These are phyloP conservation scores for Ornithoptera alexandrae DNA, from an alignment of 2,888 invertebrate genomes.

Conservation along the genomic window DNA sequence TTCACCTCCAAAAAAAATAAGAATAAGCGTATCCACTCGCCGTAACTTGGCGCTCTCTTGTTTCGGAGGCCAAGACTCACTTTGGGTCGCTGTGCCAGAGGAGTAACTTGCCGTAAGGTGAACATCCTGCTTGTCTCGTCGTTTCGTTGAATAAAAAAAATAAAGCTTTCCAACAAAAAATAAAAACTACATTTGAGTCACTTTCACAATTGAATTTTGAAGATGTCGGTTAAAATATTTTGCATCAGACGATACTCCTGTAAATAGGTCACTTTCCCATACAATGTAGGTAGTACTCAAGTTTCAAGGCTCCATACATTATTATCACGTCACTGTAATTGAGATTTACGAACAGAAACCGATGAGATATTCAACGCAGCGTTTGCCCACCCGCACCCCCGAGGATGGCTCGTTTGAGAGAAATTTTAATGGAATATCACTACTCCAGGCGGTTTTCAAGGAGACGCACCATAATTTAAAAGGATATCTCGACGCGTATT, in stretches of 20 bases:
- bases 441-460: constrained; percentile 12
- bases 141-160: no score
- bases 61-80: no score
- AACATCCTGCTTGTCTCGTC: no score
- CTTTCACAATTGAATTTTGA: no score
- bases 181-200: no score
- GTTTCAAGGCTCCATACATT: constrained; percentile 15
- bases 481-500: background rate
- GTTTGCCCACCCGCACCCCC: background rate
- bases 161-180: no score
- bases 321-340: constrained; percentile 25
- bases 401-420: constrained; percentile 17
- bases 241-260: background rate
- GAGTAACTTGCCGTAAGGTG: no score
- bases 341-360: constrained; percentile 21
- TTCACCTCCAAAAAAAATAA: no score
- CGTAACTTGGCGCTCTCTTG: no score
- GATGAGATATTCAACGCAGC: constrained; percentile 24
- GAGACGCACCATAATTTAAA: constrained; percentile 10
- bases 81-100: no score
- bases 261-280: constrained; percentile 3
- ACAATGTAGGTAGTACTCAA: background rate
- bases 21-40: no score
- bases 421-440: constrained; percentile 14
- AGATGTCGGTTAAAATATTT: no score